Base-by-base conservation (phyloP, 2,113 vertebrate species). In the Paratilapia polleni region DNA sequence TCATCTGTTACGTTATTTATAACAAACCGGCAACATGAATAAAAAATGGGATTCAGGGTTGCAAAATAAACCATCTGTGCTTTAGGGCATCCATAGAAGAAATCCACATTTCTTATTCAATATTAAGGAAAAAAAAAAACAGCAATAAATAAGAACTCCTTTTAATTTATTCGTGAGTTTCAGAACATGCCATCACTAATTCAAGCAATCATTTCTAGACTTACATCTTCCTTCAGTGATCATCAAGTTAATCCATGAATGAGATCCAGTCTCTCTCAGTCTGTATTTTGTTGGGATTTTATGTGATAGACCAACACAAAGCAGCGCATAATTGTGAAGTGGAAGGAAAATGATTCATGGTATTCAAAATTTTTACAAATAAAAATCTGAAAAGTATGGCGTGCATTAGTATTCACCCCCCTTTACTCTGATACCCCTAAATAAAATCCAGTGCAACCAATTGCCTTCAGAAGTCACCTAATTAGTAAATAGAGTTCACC, bases 101-200 rank as follows among this genome's bases (percentile, higher is more conserved):
- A 26, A 20, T 0, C 0, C 17, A 52, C 43, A n/a, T 52, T n/a
- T 73, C 43, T 70, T 31, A 70, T 28, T 43, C 43, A 73, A 52
- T 47, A 73, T 31, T 13, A 70, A 8, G 17, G 12, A 14, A 4
- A 4, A 20, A 20, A 4, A 68, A 6, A 0, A 0, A 1, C 5
- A 47, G 43, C 2, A 17, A 70, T 70, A 70, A 70, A 70, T 52
- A 31, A 28, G 64, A 68, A 52, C 19, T 73, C 10, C 43, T 31
- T 73, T 47, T 73, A 54, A 73, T 73, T 73, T 73, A 54, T 34
- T 54, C 47, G 26, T 8, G 19, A 54, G 17, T 2, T 54, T 54
- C 43, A 54, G 47, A 54, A 73, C 13, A 73, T 34, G 7, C 24
- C 43, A 73, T 52, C 6, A 31, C 68, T n/a, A 31, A 73, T 73